phyloP scores from a whole-genome alignment of 2,888 invertebrate species.

The Coelinius sp. region DNA sequence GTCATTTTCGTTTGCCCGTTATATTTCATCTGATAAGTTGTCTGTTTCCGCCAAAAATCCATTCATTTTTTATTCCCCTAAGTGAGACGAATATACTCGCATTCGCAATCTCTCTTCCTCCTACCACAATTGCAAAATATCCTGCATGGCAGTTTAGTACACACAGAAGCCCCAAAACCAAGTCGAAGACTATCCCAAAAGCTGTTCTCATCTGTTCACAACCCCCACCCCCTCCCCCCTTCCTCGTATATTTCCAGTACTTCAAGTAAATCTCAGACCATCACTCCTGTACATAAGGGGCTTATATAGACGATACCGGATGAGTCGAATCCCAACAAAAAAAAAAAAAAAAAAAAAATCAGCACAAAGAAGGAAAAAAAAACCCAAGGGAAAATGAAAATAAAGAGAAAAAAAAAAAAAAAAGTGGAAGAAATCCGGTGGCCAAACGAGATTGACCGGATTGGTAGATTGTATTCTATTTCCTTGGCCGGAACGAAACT shows the following conservation, averaged over 20 bases:
- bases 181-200: neutral
- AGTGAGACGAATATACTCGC: neutral
- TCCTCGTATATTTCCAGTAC: neutral
- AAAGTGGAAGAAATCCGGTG: slow-evolving; percentile 47
- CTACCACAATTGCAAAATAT: slow-evolving; percentile 28
- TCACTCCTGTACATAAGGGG: slow-evolving; percentile 2
- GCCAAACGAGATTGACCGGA: slow-evolving; percentile 54
- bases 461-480: slow-evolving; percentile 55
- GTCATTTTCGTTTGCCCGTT: neutral
- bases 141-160: neutral
- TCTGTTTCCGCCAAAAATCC: slow-evolving; percentile 32
- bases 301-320: slow-evolving; percentile 23
- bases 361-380: neutral
- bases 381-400: neutral
- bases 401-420: slow-evolving; percentile 41
- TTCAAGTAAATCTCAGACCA: neutral
- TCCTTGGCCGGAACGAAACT: slow-evolving; percentile 52
- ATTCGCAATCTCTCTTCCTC: slow-evolving; percentile 35
- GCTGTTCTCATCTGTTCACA: neutral
- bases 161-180: neutral
- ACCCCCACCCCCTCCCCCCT: neutral
- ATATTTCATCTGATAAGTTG: slow-evolving; percentile 33
- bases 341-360: neutral
- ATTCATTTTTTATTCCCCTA: slow-evolving; percentile 37
- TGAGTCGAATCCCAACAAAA: slow-evolving; percentile 11